Conservation (phyloP, 2,797 vertebrate genomes). For the Ctenochaetus hawaiiensis region DNA sequence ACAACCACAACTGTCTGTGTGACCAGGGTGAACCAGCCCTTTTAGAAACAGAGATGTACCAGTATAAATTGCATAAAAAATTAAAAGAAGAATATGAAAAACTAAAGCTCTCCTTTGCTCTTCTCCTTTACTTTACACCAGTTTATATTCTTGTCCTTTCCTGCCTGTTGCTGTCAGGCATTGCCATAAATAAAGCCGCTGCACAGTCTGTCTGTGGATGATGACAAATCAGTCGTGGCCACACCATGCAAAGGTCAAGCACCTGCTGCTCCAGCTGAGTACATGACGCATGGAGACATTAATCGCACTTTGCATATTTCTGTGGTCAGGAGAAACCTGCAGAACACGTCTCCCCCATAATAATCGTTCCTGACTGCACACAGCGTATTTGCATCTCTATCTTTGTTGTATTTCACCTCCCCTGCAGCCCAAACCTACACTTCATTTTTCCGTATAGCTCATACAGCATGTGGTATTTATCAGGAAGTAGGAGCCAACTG, state of each 20-base stretch:
- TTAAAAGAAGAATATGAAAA: too few species aligned
- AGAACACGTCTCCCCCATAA: neutral
- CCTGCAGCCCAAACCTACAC: neutral
- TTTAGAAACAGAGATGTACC: too few species aligned
- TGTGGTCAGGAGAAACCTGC: neutral
- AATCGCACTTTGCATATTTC: conserved; percentile 56
- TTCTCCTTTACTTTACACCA: too few species aligned
- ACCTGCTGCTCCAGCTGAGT: conserved; percentile 10
- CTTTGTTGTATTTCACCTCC: conserved; percentile 4
- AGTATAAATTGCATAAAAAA: too few species aligned
- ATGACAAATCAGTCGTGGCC: neutral
- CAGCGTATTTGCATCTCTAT: neutral
- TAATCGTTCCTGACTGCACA: neutral
- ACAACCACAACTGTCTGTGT: too few species aligned
- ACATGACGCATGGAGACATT: conserved; percentile 20
- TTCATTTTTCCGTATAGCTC: neutral
- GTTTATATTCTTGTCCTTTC: too few species aligned
- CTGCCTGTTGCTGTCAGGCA: neutral
- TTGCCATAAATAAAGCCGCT: conserved; percentile 29
- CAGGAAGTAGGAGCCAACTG: neutral
- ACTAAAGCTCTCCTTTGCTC: too few species aligned
- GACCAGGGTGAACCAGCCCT: too few species aligned
- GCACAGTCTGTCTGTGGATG: neutral
- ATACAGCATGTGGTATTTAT: neutral
- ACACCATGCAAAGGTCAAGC: conserved; percentile 38